These are phyloP conservation scores for Isotomurus palustris DNA, from an alignment of 2,888 invertebrate species.

Conservation along the genomic window DNA sequence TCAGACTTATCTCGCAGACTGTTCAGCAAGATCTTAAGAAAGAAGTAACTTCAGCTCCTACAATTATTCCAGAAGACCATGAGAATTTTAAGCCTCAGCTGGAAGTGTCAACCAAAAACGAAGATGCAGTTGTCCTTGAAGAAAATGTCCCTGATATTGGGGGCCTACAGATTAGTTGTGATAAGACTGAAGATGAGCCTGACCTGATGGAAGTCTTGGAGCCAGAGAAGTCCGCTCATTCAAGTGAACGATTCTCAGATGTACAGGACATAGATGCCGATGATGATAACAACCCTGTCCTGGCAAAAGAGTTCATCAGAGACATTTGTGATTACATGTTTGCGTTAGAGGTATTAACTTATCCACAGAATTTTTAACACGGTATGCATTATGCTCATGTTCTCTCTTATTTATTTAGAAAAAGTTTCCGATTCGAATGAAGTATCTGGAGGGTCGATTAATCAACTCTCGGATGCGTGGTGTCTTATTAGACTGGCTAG, in stretches of 20 bases:
- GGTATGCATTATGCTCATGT: neutral
- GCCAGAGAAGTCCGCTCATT: no score
- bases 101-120: no score
- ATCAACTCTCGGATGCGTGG: constrained; percentile 81
- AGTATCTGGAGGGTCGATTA: constrained; percentile 61
- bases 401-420: constrained; percentile 48
- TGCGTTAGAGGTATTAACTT: constrained; percentile 59
- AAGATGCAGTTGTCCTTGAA: no score
- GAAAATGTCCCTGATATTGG: no score
- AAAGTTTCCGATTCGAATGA: constrained; percentile 60
- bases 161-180: no score
- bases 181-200: no score
- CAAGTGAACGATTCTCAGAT: constrained; percentile 39
- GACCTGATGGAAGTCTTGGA: no score
- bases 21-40: no score
- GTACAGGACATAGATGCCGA: constrained; percentile 64
- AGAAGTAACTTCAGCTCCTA: no score
- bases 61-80: no score
- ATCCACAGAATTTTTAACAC: neutral
- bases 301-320: constrained; percentile 78
- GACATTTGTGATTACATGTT: constrained; percentile 84
- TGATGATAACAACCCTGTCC: constrained; percentile 68
- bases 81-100: no score
- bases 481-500: constrained; percentile 88
- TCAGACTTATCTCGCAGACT: no score